phyloP scores from a whole-genome alignment of 1,140 invertebrate genomes.

The Cyrtorhinus lividipennis region DNA sequence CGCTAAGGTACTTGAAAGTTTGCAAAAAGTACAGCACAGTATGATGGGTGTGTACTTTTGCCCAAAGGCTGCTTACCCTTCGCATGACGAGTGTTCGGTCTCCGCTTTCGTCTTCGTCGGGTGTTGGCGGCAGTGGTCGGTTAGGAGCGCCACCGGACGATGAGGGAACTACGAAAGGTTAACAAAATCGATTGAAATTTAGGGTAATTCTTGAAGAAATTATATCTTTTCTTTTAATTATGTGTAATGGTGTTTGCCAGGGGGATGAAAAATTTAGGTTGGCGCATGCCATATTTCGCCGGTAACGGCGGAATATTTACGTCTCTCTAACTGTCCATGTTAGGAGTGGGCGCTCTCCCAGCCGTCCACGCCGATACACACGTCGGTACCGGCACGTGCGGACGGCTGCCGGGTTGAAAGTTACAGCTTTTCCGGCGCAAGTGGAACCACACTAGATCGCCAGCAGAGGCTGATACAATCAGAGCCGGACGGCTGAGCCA shows the following conservation, averaged over 20 bases:
- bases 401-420: no score
- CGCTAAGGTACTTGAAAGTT: no score
- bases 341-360: no score
- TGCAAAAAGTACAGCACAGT: neutral
- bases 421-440: no score
- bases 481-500: no score
- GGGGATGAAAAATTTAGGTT: neutral
- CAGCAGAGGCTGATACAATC: no score
- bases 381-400: no score
- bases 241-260: neutral
- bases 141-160: constrained; percentile 61
- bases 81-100: constrained; percentile 80
- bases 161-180: constrained; percentile 17
- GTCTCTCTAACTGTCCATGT: no score
- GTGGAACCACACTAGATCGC: no score
- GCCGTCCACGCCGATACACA: no score
- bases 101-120: constrained; percentile 72
- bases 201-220: neutral
- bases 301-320: no score
- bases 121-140: constrained; percentile 82
- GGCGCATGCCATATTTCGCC: no score
- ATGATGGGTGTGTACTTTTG: neutral
- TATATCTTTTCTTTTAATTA: neutral
- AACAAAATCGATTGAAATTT: neutral
- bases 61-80: constrained; percentile 52